Evolutionary conservation across 1,140 invertebrate genomes (phyloP), one percentile per base, ranked within the genome.

Genomic region (Conus betulinus): DNA sequence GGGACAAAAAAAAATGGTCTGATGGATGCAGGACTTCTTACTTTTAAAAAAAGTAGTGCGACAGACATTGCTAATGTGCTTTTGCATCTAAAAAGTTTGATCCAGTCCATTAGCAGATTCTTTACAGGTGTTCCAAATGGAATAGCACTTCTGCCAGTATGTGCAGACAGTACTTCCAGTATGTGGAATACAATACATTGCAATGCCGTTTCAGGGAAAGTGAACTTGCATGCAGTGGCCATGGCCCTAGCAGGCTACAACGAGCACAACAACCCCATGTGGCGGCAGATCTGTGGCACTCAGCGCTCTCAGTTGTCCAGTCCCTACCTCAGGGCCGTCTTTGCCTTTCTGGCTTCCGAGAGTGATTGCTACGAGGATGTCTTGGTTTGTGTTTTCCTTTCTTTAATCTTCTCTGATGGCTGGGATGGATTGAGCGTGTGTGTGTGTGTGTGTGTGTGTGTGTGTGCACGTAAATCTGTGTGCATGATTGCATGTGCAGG

Each of bases 261-360:
- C 74, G 97, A 98, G 90, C 97, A 98, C 93, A 96, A 96, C 94
- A 97, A 96, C 92, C 97, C 97, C 4, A 96, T 98, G 93, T 99
- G 98, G 97, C 96, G 96, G 88, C 97, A 97, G 96, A 97, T 97
- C 90, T 98, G 98, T 93, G 96, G 96, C 1, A 96, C 96, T 67
- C 96, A 98, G 5, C 96, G 96, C 89, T 95, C 96, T 90, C 97
- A 97, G 92, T 96, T 99, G 51, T 96, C 96, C 8, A 97, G 99
- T 96, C 97, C 98, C 3, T 99, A 99, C 96, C 96, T 99, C 63
- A 96, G 98, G 92, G 98, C 98, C 3, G 97, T 98, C 92, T 99
- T 99, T 96, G 97, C 97, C 52, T 99, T 99, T 95, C 96, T 99
- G 17, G 98, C 98, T 0, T 97, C 97, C 78, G 97, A 98, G 57